Evolutionary conservation across 2,888 invertebrate genomes (phyloP).

Genomic region (Apotomis turbidana): DNA sequence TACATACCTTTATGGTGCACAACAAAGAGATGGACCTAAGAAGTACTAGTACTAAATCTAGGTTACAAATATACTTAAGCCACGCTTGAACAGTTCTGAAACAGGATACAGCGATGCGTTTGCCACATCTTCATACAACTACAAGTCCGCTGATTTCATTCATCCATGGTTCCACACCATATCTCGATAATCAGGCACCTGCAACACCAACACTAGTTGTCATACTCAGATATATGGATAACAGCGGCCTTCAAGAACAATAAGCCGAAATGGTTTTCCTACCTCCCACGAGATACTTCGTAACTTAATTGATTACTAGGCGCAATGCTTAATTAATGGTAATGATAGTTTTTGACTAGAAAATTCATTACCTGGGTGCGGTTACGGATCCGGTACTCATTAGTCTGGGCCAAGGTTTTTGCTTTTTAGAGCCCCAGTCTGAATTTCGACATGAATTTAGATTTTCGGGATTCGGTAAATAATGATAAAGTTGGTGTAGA

Average conservation of each 20-base stretch:
- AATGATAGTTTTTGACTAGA: constrained; percentile 38
- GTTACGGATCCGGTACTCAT: constrained; percentile 30
- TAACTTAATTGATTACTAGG: constrained; percentile 36
- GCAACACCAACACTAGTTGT: constrained; percentile 43
- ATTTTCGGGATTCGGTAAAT: not conserved
- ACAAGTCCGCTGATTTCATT: not conserved
- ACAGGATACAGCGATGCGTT: too few relatives aligned
- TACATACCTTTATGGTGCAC: too few relatives aligned
- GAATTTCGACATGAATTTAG: not conserved
- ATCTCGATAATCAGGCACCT: constrained; percentile 46
- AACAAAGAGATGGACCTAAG: too few relatives aligned
- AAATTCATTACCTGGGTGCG: constrained; percentile 36
- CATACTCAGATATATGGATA: constrained; percentile 36
- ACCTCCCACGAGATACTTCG: constrained; percentile 36
- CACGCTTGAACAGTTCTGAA: too few relatives aligned
- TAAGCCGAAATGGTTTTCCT: constrained; percentile 53
- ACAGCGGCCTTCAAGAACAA: constrained; percentile 55
- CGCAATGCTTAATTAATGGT: constrained; percentile 35
- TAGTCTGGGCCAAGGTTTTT: constrained; percentile 26
- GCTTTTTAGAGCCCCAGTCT: constrained; percentile 1
- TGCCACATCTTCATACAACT: not conserved
- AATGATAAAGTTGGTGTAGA: too few relatives aligned
- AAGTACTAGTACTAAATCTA: too few relatives aligned
- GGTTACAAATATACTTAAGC: too few relatives aligned
- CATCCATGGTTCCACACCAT: constrained; percentile 40